phyloP scores from a whole-genome alignment of 1,140 invertebrate species.

The Zophobas atratus region DNA sequence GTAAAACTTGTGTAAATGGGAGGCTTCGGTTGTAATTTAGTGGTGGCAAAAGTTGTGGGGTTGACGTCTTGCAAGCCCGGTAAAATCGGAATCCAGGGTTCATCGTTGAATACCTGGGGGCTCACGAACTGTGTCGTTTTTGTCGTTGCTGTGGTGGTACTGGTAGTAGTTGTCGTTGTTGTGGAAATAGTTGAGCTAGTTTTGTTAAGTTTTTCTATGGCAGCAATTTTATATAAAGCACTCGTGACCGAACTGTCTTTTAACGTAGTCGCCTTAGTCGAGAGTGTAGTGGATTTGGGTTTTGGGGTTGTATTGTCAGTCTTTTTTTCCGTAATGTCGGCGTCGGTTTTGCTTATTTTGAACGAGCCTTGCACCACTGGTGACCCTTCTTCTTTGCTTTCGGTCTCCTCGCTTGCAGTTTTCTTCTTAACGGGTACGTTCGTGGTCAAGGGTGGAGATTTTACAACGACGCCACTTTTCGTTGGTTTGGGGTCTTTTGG shows the following conservation, averaged over 20 bases:
- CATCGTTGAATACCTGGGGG: conserved; percentile 65
- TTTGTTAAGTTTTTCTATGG: conserved; percentile 66
- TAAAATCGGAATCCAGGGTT: conserved; percentile 73
- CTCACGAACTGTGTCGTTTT: conserved; percentile 44
- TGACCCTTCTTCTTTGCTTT: conserved; percentile 72
- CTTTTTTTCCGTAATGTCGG: conserved; percentile 75
- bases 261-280: conserved; percentile 67
- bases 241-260: conserved; percentile 66
- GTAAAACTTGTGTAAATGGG: conserved; percentile 79
- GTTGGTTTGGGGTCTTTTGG: conserved; percentile 58
- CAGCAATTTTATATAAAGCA: conserved; percentile 69
- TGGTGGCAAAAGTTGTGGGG: not conserved
- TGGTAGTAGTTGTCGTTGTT: conserved; percentile 48
- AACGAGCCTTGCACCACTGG: conserved; percentile 73
- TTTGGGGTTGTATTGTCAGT: conserved; percentile 66
- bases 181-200: conserved; percentile 60
- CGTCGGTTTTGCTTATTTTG: conserved; percentile 75
- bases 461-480: conserved; percentile 71
- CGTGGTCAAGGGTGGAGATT: conserved; percentile 67
- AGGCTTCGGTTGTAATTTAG: conserved; percentile 36
- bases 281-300: conserved; percentile 61
- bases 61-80: conserved; percentile 59
- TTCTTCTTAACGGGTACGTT: conserved; percentile 42
- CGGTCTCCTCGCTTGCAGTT: conserved; percentile 67
- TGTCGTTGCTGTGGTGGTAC: conserved; percentile 63